Base-by-base conservation (phyloP, 2,888 invertebrate genomes). In the Lasioglossum leucozonium region DNA sequence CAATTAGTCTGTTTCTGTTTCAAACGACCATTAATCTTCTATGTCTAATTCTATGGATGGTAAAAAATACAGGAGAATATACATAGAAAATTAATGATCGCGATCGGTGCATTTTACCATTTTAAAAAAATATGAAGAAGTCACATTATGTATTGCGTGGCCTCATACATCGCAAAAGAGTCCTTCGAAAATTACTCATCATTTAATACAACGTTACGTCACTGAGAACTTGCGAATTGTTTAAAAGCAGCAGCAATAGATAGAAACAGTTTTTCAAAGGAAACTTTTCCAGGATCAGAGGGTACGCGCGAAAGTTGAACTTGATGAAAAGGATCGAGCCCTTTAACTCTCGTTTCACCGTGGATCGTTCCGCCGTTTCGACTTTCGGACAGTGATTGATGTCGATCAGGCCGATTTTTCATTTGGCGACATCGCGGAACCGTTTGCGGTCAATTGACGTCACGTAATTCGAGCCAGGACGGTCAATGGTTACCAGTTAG, bases 391-490 rank as follows among this genome's bases (percentile, higher is more conserved):
- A 26, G 22, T 40, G 47, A 72, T 72, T 30, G 44, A 40, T 47
- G 30, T 22, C 16, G 30, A 30, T 72, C 47, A 8, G 47, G 18
- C 22, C 10, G 72, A 47, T 47, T 42, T 72, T 47, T 72, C 72
- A 44, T 47, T 30, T 65, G 18, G 44, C 30, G 72, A 72, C 72
- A 72, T 22, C 72, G 47, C 47, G 26, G n/a, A 47, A 84, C 22
- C 65, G 72, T 80, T 87, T 79, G 76, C 81, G 85, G 71, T 83
- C 78, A 77, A 79, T 87, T 84, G 83, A 82, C 81, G 87, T 81
- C 85, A 79, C 69, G 85, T 79, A 78, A 89, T 81, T 77, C 80
- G 84, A 79, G 78, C 65, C 72, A 69, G 81, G 42, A 71, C 85
- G 76, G 76, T 81, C 85, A 72, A 81, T 79, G 79, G 81, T 62